Evolutionary conservation across 2,888 invertebrate genomes (phyloP), one percentile per base, ranked within the genome.

Genomic region (Archips crataeganus): DNA sequence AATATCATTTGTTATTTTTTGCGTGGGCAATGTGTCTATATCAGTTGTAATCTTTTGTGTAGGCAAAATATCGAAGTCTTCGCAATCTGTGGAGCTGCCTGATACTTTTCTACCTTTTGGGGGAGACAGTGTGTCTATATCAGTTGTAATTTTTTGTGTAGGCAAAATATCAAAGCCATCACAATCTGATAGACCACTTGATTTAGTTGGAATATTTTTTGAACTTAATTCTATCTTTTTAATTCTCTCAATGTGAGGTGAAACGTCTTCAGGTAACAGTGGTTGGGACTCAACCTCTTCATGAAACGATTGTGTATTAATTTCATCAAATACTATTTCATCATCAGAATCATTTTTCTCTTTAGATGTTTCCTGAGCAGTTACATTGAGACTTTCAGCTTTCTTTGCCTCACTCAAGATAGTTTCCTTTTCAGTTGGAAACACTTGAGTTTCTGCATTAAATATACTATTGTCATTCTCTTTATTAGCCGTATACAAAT

Each of bases 201-300:
- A 86, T 70, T 79, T 74, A 36, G 80, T 49, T 34, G 80, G 76
- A 15, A 61, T 75, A 45, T 42, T 74, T 75, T 75, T 77, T 59
- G 78, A 79, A 74, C 72, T 36, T 74, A 75, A 72, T 79, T 78
- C 63, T 63, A 51, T 47, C 36, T 76, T 32, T 70, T 76, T 32
- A 76, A 77, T 75, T 85, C 85, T 65, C 32, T 74, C 70, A 8
- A 74, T 70, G 9, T n/a, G 49, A 61, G 74, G 74, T 45, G 74
- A 74, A 61, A 73, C 49, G 6, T 64, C 63, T 3, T 85, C 80
- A 3, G 84, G 81, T 70, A 91, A 75, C 74, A 93, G 79, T 10
- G 88, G 85, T 78, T 93, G 93, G 0, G 93, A 93, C 74, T 86
- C 84, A 75, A 88, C 85, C 51, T 85, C 80, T 45, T 88, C 88